Conservation (phyloP, 2,797 vertebrate species). For the Otolemur crassicaudatus region DNA sequence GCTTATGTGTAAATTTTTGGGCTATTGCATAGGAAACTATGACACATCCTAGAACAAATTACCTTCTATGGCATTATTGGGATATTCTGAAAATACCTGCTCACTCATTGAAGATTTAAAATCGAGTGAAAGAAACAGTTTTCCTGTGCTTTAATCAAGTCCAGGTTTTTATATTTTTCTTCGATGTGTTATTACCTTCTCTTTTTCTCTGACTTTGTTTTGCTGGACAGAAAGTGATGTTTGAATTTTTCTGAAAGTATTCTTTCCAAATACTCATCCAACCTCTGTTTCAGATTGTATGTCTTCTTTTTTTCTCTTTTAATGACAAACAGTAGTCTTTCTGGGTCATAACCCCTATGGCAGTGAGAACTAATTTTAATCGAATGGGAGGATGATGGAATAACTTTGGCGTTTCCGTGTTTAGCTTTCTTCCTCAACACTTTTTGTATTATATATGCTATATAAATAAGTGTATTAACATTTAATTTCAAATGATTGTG, state of each 20-base stretch:
- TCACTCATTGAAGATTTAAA: neutral
- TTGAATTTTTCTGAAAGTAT: neutral
- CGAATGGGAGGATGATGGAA: neutral
- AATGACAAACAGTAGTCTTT: neutral
- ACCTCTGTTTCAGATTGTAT: neutral
- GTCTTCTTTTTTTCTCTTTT: neutral
- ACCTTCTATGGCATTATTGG: neutral
- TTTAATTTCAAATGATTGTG: constrained; percentile 1
- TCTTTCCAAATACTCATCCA: neutral
- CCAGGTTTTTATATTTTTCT: neutral
- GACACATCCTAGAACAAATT: neutral
- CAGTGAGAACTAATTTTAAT: neutral
- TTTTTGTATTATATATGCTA: neutral
- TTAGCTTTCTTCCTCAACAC: neutral
- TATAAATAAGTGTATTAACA: neutral
- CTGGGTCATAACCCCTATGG: neutral
- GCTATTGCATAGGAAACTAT: neutral
- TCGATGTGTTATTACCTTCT: neutral
- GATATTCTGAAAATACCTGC: neutral
- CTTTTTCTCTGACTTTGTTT: constrained; percentile 6
- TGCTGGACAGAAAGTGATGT: neutral
- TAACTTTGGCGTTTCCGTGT: neutral
- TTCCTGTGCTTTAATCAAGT: neutral
- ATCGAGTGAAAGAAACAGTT: neutral
- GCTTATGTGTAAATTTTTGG: neutral